phyloP scores from a whole-genome alignment of 2,888 invertebrate species.

The Polyommatus icarus region DNA sequence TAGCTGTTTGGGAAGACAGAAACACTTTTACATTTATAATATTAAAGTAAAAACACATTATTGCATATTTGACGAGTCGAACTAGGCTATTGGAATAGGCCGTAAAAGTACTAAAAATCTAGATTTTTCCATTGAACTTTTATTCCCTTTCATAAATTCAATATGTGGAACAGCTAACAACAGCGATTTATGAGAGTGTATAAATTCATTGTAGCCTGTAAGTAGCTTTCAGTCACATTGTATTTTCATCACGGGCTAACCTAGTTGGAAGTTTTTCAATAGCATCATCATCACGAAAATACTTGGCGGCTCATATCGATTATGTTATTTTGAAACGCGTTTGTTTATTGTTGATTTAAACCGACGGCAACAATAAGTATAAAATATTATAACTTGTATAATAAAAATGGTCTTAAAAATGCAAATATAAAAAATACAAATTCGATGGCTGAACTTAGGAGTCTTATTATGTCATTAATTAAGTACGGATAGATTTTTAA shows the following conservation, averaged over 20 bases:
- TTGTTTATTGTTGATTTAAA: too few species aligned
- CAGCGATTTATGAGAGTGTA: constrained; percentile 22
- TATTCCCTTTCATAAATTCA: constrained; percentile 14
- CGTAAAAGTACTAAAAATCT: constrained; percentile 10
- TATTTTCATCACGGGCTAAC: constrained; percentile 17
- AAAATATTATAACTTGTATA: too few species aligned
- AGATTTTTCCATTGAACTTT: constrained; percentile 27
- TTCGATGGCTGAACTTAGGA: too few species aligned
- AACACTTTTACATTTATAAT: too few species aligned
- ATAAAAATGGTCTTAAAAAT: too few species aligned
- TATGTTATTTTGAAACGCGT: neutral
- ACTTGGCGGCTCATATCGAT: neutral
- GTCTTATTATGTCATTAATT: too few species aligned
- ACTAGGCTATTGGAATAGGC: neutral
- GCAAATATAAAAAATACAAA: too few species aligned
- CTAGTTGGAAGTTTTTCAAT: constrained; percentile 23
- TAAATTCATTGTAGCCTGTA: constrained; percentile 25
- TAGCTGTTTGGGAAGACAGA: too few species aligned
- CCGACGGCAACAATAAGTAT: too few species aligned
- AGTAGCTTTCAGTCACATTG: constrained; percentile 27
- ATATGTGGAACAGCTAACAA: constrained; percentile 23
- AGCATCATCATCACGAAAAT: neutral
- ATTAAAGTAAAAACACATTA: too few species aligned
- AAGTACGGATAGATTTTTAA: too few species aligned
- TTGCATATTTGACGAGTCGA: neutral